Evolutionary conservation across 1,140 invertebrate species (phyloP).

Genomic region (Hyles vespertilio): DNA sequence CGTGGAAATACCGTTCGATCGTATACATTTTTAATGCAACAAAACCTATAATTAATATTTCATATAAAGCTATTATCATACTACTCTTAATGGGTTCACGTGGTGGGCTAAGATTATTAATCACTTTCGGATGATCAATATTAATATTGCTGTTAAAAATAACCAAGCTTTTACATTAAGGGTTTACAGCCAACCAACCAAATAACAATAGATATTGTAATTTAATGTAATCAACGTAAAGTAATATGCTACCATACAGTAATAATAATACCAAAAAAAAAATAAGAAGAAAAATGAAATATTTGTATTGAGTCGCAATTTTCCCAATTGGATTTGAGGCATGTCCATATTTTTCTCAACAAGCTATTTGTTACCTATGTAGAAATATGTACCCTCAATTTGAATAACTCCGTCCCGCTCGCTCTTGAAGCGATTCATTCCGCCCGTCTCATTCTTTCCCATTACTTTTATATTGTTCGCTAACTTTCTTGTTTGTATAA

Average conservation of each 20-base stretch:
- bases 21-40: no score
- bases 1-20: slow-evolving; percentile 46
- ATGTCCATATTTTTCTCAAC: slow-evolving; percentile 64
- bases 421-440: slow-evolving; percentile 24
- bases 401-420: slow-evolving; percentile 63
- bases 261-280: not conserved
- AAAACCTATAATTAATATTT: no score
- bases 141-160: no score
- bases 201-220: no score
- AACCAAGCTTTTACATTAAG: no score
- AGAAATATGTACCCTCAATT: slow-evolving; percentile 75
- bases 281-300: not conserved
- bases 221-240: no score
- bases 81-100: no score
- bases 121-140: no score
- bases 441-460: slow-evolving; percentile 55
- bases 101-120: no score
- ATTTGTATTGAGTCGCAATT: not conserved
- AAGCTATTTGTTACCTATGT: slow-evolving; percentile 73
- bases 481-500: slow-evolving; percentile 76
- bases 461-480: slow-evolving; percentile 76
- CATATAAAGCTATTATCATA: no score
- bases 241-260: not conserved
- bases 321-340: slow-evolving; percentile 14
- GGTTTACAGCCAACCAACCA: no score